Evolutionary conservation across 2,797 vertebrate genomes (phyloP).

Genomic region (Girardinus metallicus): DNA sequence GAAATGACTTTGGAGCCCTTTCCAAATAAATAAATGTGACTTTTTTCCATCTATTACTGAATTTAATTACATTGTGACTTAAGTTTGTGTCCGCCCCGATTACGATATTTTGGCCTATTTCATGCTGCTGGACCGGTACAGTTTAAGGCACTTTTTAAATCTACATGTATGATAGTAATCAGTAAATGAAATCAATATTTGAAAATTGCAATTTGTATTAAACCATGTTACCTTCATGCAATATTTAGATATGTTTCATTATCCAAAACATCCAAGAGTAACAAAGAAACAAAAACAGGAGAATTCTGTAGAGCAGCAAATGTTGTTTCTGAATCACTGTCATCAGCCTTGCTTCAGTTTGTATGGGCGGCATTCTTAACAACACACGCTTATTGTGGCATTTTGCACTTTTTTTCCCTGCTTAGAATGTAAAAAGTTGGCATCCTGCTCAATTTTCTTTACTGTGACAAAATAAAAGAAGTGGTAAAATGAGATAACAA

Average conservation of each 20-base stretch:
- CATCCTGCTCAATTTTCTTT: conserved; percentile 18
- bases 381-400: conserved; percentile 54
- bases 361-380: conserved; percentile 20
- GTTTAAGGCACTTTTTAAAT: not conserved
- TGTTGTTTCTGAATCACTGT: not conserved
- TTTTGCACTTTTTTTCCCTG: conserved; percentile 72
- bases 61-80: not conserved
- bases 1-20: not conserved
- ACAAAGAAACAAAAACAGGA: not conserved
- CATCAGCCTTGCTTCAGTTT: conserved; percentile 28
- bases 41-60: not conserved
- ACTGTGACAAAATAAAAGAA: conserved; percentile 29
- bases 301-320: not conserved
- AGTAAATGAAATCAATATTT: not conserved
- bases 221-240: not conserved
- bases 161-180: not conserved
- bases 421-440: conserved; percentile 69
- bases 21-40: not conserved
- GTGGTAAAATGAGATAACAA: conserved; percentile 2
- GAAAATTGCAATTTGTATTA: not conserved
- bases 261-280: not conserved
- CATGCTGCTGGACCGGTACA: not conserved
- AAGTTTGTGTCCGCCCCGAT: not conserved
- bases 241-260: not conserved
- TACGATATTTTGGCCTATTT: not conserved